Percentiles rank a stretch among this genome's conserved stretches.
These are phyloP conservation scores for Dendrolimus punctatus DNA, from an alignment of 1,140 invertebrate species.

Conservation along the genomic window DNA sequence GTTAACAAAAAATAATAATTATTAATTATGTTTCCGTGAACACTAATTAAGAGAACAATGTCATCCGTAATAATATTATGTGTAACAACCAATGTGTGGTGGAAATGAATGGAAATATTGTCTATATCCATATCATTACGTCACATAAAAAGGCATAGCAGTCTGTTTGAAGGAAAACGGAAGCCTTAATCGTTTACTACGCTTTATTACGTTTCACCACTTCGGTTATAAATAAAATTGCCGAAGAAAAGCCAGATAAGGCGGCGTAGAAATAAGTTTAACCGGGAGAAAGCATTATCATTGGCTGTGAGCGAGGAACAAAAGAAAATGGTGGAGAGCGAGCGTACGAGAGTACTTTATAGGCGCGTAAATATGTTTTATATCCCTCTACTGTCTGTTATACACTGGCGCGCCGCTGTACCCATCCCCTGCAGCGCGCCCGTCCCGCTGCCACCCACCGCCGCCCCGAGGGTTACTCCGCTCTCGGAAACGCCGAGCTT, in stretches of 20 bases:
- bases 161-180: slow-evolving; percentile 29
- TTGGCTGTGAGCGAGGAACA: slow-evolving; percentile 66
- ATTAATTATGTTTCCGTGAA: too few relatives aligned
- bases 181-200: slow-evolving; percentile 45
- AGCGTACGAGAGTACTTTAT: slow-evolving; percentile 70
- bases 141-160: slow-evolving; percentile 12
- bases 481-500: slow-evolving; percentile 71
- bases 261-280: slow-evolving; percentile 68
- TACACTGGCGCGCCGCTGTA: slow-evolving; percentile 58
- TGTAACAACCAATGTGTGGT: too few relatives aligned
- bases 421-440: slow-evolving; percentile 18
- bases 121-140: background rate
- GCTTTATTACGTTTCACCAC: slow-evolving; percentile 45
- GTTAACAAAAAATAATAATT: too few relatives aligned
- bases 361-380: slow-evolving; percentile 72
- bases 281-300: slow-evolving; percentile 68
- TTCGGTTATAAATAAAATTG: slow-evolving; percentile 63
- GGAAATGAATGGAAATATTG: too few relatives aligned
- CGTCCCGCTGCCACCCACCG: slow-evolving; percentile 23
- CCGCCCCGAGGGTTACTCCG: slow-evolving; percentile 57
- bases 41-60: too few relatives aligned
- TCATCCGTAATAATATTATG: too few relatives aligned
- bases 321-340: slow-evolving; percentile 68
- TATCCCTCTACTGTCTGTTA: slow-evolving; percentile 70
- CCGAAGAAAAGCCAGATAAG: slow-evolving; percentile 64